Conservation (phyloP, 2,888 invertebrate genomes). For the Tipula lateralis region DNA sequence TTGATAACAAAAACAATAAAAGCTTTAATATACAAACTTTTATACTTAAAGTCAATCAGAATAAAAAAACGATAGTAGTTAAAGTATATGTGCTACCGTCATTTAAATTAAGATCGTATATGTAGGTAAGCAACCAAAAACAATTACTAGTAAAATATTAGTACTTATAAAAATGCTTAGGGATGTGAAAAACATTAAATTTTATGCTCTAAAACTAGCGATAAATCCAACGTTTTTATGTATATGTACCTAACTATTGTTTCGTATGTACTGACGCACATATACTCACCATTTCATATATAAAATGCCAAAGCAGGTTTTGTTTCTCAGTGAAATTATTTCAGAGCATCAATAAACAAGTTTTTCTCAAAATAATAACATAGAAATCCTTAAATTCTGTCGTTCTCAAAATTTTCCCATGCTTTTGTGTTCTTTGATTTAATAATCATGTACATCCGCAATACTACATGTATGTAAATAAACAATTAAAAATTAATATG, state of each 20-base stretch:
- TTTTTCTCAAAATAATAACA: not conserved
- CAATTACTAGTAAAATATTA: not conserved
- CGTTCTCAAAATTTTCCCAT: not conserved
- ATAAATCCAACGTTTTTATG: not conserved
- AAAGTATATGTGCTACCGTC: not conserved
- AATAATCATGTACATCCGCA: not conserved
- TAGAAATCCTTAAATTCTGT: not conserved
- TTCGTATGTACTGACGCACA: not conserved
- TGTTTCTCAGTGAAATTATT: not conserved
- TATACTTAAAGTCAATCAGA: not conserved
- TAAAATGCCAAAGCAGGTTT: not conserved
- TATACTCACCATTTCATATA: not conserved
- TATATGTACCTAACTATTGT: not conserved
- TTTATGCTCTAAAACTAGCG: not conserved
- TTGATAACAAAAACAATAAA: not conserved
- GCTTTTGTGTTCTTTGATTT: not conserved
- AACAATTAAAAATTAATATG: not conserved
- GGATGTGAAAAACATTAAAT: not conserved
- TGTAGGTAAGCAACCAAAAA: not conserved
- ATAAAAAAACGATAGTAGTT: not conserved
- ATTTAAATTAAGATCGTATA: not conserved
- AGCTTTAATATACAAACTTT: not conserved
- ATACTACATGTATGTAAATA: not conserved
- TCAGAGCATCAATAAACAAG: not conserved
- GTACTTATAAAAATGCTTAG: not conserved